Base-by-base conservation (phyloP, 2,113 vertebrate genomes). In the Callopanchax toddi region DNA sequence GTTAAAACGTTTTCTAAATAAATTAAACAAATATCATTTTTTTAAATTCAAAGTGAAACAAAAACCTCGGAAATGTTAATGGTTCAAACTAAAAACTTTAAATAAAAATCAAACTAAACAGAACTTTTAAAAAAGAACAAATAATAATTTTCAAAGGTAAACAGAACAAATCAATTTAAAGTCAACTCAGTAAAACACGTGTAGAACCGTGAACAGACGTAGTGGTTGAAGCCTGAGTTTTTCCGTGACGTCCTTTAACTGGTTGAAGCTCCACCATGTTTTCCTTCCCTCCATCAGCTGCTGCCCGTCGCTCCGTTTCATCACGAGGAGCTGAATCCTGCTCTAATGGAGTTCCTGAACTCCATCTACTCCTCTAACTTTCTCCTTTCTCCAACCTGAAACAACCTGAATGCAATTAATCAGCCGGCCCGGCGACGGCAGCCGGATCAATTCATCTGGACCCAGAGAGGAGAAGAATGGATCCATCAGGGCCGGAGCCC, bases 291-390 rank as follows among this genome's bases (percentile, higher is more conserved):
- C 3, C 51, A 62, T 40, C 23, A 45, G 26, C 36, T 60, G 56
- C 74, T 60, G 68, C 26, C 44, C 15, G 60, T 65, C 20, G 6
- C n/a, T 76, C 54, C 49, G 18, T 63, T 83, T 74, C 52, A 76
- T 74, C 69, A 74, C 56, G 51, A 56, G 2, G 16, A 37, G 68
- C 56, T 52, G 71, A 76, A 73, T 76, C 81, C 62, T 49, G 43
- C 56, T 67, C 70, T 76, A 74, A 74, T 80, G 62, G 78, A 81
- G 71, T 78, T 84, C 71, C 63, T 75, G 74, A 84, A 81, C 82
- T 65, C 81, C 68, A 79, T 76, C 73, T 76, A 51, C 66, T 8
- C 26, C 57, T 8, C 48, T 40, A 67, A 74, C 58, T 70, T 74
- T 67, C 66, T 77, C 70, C 60, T 18, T 53, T 80, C 71, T 78